A percentile compares a stretch with the other conserved stretches of the same genome.
These are phyloP conservation scores for Amphibalanus amphitrite DNA, from an alignment of 1,140 invertebrate genomes.

Conservation along the genomic window DNA sequence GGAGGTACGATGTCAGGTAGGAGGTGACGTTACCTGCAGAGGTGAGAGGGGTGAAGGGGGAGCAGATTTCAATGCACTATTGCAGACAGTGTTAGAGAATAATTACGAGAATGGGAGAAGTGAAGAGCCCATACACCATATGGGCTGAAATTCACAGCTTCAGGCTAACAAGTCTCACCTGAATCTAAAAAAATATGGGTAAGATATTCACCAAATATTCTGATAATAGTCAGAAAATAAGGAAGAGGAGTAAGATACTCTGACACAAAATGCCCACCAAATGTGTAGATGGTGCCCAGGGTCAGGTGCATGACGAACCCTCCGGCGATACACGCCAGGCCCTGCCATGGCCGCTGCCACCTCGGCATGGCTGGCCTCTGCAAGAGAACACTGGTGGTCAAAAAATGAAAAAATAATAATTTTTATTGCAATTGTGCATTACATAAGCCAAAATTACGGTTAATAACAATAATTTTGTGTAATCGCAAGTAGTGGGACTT, in stretches of 20 bases:
- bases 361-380: too few relatives aligned
- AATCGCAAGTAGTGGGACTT: too few relatives aligned
- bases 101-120: too few relatives aligned
- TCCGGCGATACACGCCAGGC: not conserved
- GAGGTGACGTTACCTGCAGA: not conserved
- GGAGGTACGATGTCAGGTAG: constrained; percentile 1
- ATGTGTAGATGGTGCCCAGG: not conserved
- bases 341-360: not conserved
- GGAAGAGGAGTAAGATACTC: too few relatives aligned
- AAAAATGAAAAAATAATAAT: too few relatives aligned
- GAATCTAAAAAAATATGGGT: not conserved
- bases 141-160: not conserved
- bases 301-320: not conserved
- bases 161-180: not conserved
- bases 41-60: not conserved
- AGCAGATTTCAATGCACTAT: too few relatives aligned
- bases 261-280: not conserved
- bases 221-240: too few relatives aligned
- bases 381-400: too few relatives aligned
- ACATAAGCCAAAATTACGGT: too few relatives aligned
- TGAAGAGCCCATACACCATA: not conserved
- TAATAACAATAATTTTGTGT: too few relatives aligned
- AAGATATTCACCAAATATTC: not conserved
- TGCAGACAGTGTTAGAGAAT: too few relatives aligned
- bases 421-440: too few relatives aligned